These are phyloP conservation scores for Patella ulyssiponensis DNA, from an alignment of 2,888 invertebrate genomes.

Conservation along the genomic window DNA sequence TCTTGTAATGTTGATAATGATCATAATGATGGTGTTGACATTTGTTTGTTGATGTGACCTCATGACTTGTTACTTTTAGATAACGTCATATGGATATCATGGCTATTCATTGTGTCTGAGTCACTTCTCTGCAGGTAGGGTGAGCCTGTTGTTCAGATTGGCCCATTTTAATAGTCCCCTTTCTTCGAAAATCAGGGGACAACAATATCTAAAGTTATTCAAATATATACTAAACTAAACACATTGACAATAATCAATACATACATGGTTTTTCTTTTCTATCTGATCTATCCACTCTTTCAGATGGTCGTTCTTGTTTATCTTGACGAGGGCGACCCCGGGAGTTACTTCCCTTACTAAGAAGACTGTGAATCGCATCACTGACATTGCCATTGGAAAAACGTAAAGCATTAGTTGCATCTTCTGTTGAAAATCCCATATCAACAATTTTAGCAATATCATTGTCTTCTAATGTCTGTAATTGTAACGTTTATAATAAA, in stretches of 20 bases:
- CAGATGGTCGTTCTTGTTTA: neutral
- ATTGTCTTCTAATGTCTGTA: conserved; percentile 54
- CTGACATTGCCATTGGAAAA: conserved; percentile 81
- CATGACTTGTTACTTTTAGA: too few species aligned
- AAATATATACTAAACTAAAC: too few species aligned
- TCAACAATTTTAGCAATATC: conserved; percentile 80
- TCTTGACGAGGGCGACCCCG: conserved; percentile 6
- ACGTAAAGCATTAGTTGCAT: conserved; percentile 82
- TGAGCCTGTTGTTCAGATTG: too few species aligned
- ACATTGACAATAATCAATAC: neutral
- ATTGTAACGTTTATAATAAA: neutral
- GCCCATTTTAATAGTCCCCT: too few species aligned
- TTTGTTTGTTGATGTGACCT: too few species aligned
- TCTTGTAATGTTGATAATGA: too few species aligned
- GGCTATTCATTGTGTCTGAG: too few species aligned
- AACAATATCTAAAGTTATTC: too few species aligned
- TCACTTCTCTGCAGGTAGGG: too few species aligned
- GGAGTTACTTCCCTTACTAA: conserved; percentile 40
- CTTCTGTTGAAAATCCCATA: conserved; percentile 84
- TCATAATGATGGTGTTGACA: too few species aligned
- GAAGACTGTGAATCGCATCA: conserved; percentile 62
- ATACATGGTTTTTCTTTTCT: neutral
- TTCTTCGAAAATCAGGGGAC: too few species aligned
- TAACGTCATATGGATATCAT: too few species aligned
- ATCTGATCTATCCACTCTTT: conserved; percentile 6